phyloP scores from a whole-genome alignment of 2,113 vertebrate species.

The Choloepus hoffmanni region DNA sequence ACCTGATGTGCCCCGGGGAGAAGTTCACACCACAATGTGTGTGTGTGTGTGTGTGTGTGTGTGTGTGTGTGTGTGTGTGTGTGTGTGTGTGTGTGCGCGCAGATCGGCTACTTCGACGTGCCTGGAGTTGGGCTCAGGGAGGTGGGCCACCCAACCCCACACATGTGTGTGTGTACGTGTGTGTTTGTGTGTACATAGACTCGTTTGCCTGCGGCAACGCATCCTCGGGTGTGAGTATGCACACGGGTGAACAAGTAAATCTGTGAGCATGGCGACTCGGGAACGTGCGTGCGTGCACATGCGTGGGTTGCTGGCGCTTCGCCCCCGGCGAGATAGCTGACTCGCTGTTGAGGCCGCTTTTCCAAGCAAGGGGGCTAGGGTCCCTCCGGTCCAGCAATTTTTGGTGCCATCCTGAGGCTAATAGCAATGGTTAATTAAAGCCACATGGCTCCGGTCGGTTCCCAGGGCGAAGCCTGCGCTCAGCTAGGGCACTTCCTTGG shows the following conservation, averaged over 20 bases:
- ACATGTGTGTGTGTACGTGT: too few species aligned
- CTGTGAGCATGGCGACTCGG: not conserved
- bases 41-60: too few species aligned
- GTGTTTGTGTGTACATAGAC: not conserved
- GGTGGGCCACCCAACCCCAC: not conserved
- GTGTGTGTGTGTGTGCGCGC: too few species aligned
- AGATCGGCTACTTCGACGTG: not conserved
- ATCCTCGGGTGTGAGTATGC: not conserved
- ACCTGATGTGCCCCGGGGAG: not conserved
- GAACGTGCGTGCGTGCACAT: not conserved
- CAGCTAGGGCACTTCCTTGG: not conserved
- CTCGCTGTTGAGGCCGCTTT: not conserved
- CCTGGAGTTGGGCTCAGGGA: not conserved
- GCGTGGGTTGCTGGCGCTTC: not conserved
- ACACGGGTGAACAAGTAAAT: not conserved
- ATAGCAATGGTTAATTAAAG: constrained; percentile 66
- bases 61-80: too few species aligned
- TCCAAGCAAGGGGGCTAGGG: not conserved
- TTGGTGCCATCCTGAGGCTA: constrained; percentile 62
- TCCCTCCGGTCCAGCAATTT: constrained; percentile 41
- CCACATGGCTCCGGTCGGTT: constrained; percentile 73
- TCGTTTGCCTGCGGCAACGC: not conserved
- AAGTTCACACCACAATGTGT: not conserved
- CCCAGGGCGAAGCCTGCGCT: constrained; percentile 43
- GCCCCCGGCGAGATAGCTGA: not conserved